phyloP scores from a whole-genome alignment of 2,888 invertebrate genomes.

The Colletes collaris region DNA sequence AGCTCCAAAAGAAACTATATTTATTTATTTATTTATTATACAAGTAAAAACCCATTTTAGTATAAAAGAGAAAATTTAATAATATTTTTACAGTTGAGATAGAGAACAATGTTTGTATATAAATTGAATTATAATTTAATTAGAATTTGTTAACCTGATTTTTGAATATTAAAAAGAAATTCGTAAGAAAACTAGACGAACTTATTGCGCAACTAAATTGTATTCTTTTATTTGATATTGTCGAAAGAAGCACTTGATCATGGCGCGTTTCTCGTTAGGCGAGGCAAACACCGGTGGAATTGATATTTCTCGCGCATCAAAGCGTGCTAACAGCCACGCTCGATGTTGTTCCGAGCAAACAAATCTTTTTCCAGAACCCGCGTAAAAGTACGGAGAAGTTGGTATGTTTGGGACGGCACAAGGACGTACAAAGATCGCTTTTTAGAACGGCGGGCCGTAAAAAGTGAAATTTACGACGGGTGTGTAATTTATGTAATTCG shows the following conservation, averaged over 20 bases:
- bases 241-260: not conserved
- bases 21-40: too few species aligned
- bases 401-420: conserved; percentile 13
- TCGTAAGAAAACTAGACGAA: too few species aligned
- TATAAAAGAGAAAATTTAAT: too few species aligned
- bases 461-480: conserved; percentile 65
- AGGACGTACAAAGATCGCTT: conserved; percentile 25
- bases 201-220: too few species aligned
- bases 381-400: conserved; percentile 42
- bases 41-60: too few species aligned
- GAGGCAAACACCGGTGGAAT: conserved; percentile 10
- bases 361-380: conserved; percentile 6
- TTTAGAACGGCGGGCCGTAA: conserved; percentile 56
- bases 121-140: too few species aligned
- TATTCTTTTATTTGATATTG: too few species aligned
- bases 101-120: too few species aligned
- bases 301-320: conserved; percentile 29
- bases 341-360: conserved; percentile 4
- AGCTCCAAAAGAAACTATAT: too few species aligned
- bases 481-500: conserved; percentile 70
- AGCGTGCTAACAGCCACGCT: conserved; percentile 13
- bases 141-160: too few species aligned
- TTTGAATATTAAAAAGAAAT: too few species aligned
- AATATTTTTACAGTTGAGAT: too few species aligned
- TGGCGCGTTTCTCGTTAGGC: conserved; percentile 7